phyloP scores from a whole-genome alignment of 2,113 vertebrate species.

The Paramisgurnus dabryanus region DNA sequence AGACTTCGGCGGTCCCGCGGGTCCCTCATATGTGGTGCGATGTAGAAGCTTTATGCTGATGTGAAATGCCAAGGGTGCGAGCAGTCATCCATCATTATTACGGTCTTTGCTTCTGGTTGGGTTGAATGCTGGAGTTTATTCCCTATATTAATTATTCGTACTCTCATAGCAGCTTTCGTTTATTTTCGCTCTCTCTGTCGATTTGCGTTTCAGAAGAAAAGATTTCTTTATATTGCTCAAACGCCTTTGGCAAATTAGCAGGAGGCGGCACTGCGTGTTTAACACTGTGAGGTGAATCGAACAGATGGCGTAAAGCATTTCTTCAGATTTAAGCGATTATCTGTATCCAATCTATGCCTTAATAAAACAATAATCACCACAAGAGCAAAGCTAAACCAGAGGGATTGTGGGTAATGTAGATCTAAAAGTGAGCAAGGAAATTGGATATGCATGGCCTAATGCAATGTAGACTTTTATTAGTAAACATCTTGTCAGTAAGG shows the following conservation, averaged over 20 bases:
- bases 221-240: neutral
- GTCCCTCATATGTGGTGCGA: slow-evolving; percentile 1
- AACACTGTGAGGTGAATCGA: slow-evolving; percentile 61
- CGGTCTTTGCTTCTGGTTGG: slow-evolving; percentile 6
- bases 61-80: slow-evolving; percentile 68
- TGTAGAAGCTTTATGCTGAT: slow-evolving; percentile 46
- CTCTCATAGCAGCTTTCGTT: slow-evolving; percentile 29
- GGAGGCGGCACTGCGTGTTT: slow-evolving; percentile 58
- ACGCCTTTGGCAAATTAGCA: slow-evolving; percentile 42
- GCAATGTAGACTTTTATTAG: neutral
- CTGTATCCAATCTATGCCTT: slow-evolving; percentile 75
- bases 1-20: slow-evolving; percentile 13
- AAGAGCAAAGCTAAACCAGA: slow-evolving; percentile 3
- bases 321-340: slow-evolving; percentile 74
- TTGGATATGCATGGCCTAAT: neutral
- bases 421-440: neutral
- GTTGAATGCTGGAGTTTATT: slow-evolving; percentile 37
- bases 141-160: slow-evolving; percentile 41
- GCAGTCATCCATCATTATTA: slow-evolving; percentile 60
- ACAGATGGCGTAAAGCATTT: slow-evolving; percentile 68
- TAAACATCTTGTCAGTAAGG: neutral
- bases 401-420: neutral
- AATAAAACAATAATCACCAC: slow-evolving; percentile 54
- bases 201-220: neutral
- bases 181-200: slow-evolving; percentile 1